These are phyloP conservation scores for Subacronicta megacephala DNA, from an alignment of 2,888 invertebrate genomes.

Conservation along the genomic window DNA sequence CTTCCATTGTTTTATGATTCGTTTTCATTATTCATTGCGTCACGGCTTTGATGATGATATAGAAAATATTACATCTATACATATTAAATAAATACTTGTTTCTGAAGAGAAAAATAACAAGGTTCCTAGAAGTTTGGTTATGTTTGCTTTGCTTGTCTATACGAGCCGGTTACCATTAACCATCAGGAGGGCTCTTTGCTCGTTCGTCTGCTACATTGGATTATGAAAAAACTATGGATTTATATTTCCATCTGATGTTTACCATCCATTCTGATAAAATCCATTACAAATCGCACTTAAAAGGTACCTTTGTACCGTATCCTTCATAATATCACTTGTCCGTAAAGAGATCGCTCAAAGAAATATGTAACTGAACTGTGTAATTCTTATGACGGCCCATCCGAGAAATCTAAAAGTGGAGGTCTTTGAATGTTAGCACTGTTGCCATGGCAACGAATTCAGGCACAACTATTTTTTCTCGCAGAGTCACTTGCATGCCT, in stretches of 20 bases:
- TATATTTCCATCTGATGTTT: not conserved
- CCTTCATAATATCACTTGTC: constrained; percentile 11
- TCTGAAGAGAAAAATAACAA: too few relatives aligned
- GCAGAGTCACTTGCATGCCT: too few relatives aligned
- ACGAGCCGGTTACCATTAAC: too few relatives aligned
- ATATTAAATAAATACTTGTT: too few relatives aligned
- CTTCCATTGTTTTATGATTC: constrained; percentile 46
- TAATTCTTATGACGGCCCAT: constrained; percentile 19
- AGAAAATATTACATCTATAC: too few relatives aligned
- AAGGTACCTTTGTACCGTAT: constrained; percentile 10
- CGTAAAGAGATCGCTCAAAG: constrained; percentile 41
- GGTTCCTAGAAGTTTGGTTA: too few relatives aligned
- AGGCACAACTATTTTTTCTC: too few relatives aligned
- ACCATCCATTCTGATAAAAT: not conserved
- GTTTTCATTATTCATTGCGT: constrained; percentile 42
- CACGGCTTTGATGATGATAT: too few relatives aligned
- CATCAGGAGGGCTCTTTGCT: too few relatives aligned
- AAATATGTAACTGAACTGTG: constrained; percentile 18
- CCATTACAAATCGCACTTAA: not conserved
- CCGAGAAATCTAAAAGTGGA: constrained; percentile 30
- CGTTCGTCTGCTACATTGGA: too few relatives aligned
- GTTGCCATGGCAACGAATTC: constrained; percentile 17
- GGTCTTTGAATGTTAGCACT: not conserved
- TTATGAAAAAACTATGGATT: too few relatives aligned
- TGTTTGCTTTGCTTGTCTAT: too few relatives aligned